Conservation (phyloP, 2,888 invertebrate genomes). For the Lapara coniferarum region DNA sequence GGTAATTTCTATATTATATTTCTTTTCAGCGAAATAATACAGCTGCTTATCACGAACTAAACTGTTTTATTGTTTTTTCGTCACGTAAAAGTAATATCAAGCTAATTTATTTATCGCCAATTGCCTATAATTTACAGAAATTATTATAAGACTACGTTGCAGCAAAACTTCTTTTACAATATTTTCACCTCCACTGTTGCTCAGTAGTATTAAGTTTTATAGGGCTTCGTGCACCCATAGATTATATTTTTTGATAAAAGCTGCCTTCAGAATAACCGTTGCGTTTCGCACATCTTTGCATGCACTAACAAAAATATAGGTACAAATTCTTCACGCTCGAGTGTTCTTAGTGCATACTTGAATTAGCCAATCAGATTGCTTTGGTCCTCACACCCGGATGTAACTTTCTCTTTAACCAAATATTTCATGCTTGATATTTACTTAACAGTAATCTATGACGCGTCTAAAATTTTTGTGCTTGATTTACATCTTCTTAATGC, state of each 20-base stretch:
- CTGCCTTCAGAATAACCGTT: too few species aligned
- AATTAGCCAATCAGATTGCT: background rate
- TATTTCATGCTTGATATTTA: too few species aligned
- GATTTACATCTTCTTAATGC: too few species aligned
- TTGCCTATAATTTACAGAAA: background rate
- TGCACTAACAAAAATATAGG: too few species aligned
- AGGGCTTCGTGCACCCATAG: background rate
- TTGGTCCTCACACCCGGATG: background rate
- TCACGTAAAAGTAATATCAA: background rate
- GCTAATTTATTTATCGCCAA: background rate
- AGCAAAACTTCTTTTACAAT: background rate
- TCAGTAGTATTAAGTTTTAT: background rate
- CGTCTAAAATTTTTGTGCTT: too few species aligned
- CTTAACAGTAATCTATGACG: too few species aligned
- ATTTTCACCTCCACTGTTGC: background rate
- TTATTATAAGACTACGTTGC: background rate
- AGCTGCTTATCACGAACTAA: conserved; percentile 21
- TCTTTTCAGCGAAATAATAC: conserved; percentile 28
- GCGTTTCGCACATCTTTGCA: too few species aligned
- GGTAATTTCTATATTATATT: conserved; percentile 47
- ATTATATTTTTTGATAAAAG: too few species aligned
- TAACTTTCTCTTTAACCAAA: background rate
- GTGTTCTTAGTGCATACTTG: background rate
- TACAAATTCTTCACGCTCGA: too few species aligned
- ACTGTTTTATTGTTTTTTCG: background rate